These are phyloP conservation scores for Zosterops lateralis DNA, from an alignment of 2,113 vertebrate genomes.

Conservation along the genomic window DNA sequence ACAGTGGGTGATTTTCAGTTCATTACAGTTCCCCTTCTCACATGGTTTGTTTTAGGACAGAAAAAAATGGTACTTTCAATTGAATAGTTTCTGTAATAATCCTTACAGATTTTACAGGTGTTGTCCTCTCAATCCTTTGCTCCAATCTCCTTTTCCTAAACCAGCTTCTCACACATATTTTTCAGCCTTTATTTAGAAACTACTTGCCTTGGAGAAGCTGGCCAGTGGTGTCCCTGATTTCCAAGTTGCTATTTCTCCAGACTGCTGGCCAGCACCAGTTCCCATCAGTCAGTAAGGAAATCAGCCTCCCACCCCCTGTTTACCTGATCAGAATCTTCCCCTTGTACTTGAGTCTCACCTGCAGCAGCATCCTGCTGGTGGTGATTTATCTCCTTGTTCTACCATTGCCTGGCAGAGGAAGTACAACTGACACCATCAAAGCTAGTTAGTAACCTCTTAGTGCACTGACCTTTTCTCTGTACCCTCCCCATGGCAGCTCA, in stretches of 20 bases:
- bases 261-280: neutral
- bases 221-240: neutral
- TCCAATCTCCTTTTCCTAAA: neutral
- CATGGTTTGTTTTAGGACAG: neutral
- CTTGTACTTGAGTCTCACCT: neutral
- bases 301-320: neutral
- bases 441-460: neutral
- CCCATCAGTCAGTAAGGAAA: neutral
- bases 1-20: neutral
- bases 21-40: neutral
- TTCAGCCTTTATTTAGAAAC: neutral
- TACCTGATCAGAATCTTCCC: neutral
- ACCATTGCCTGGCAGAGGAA: neutral
- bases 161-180: neutral
- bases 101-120: neutral
- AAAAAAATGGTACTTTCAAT: neutral
- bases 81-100: neutral
- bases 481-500: neutral
- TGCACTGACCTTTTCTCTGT: neutral
- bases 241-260: neutral
- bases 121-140: neutral
- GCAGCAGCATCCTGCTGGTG: neutral
- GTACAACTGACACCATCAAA: neutral
- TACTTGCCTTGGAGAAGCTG: neutral
- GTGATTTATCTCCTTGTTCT: neutral